These are phyloP conservation scores for Microcebus murinus DNA, from an alignment of 2,113 vertebrate species.

Conservation along the genomic window DNA sequence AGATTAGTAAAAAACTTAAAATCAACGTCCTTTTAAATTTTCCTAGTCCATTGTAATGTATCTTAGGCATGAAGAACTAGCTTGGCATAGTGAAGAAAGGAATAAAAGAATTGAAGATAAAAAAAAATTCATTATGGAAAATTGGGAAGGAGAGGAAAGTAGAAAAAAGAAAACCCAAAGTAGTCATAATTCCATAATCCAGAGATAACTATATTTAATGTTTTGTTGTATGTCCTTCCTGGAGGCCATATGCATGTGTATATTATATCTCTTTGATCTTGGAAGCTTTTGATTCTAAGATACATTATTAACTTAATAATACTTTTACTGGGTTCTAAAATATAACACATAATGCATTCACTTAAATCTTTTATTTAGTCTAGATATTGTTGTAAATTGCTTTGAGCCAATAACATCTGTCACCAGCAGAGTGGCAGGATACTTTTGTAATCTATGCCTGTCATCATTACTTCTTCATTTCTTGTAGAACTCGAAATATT, in stretches of 20 bases:
- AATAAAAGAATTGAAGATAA: conserved; percentile 52
- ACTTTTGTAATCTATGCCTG: background rate
- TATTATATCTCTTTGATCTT: background rate
- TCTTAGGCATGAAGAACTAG: conserved; percentile 51
- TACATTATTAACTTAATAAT: background rate
- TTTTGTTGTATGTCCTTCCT: background rate
- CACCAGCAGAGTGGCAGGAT: too few species aligned
- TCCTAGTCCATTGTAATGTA: background rate
- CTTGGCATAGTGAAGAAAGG: conserved; percentile 14
- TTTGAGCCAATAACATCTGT: background rate
- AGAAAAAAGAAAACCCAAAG: background rate
- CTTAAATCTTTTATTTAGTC: background rate
- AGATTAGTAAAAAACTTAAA: conserved; percentile 62
- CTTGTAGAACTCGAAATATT: background rate
- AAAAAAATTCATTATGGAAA: background rate
- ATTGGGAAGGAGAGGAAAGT: background rate
- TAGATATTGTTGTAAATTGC: background rate
- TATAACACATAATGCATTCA: background rate
- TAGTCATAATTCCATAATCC: background rate
- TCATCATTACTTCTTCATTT: background rate
- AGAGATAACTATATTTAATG: background rate
- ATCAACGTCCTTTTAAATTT: conserved; percentile 11
- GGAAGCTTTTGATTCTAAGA: conserved; percentile 18
- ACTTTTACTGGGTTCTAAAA: background rate
- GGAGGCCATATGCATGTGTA: background rate